phyloP scores from a whole-genome alignment of 2,797 vertebrate species.

The Rallus crepitans region DNA sequence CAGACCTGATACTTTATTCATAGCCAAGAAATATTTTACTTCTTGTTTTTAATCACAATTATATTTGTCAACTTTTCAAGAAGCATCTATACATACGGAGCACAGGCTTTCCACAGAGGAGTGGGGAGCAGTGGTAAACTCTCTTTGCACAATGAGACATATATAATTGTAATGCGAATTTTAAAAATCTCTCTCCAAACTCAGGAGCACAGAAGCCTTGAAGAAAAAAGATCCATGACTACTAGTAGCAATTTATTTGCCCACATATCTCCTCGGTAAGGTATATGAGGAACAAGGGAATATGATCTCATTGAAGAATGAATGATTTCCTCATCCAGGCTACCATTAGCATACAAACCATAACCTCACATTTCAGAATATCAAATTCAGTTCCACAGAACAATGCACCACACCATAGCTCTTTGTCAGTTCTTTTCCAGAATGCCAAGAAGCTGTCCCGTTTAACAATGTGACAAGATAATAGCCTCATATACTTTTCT shows the following conservation, averaged over 20 bases:
- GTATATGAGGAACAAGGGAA: neutral
- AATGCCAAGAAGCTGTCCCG: neutral
- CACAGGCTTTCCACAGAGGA: neutral
- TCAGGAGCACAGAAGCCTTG: neutral
- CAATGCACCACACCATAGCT: neutral
- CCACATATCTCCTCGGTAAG: neutral
- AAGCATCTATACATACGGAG: neutral
- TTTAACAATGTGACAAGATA: neutral
- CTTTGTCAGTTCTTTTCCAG: neutral
- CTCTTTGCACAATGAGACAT: neutral
- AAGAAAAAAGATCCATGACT: neutral
- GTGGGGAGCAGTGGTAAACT: neutral
- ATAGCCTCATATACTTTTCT: neutral
- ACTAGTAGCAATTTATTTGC: neutral
- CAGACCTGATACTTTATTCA: neutral
- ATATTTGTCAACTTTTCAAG: neutral
- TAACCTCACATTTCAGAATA: slow-evolving; percentile 6
- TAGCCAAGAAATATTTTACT: neutral
- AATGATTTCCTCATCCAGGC: neutral
- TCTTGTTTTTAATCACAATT: neutral
- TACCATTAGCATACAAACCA: neutral
- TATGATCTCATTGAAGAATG: slow-evolving; percentile 7
- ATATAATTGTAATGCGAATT: neutral
- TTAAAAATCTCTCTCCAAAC: neutral
- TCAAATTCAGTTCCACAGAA: neutral